Percentiles rank a stretch among this genome's conserved stretches.
phyloP scores from a whole-genome alignment of 2,113 vertebrate species.

The Potamarius usumacintae region DNA sequence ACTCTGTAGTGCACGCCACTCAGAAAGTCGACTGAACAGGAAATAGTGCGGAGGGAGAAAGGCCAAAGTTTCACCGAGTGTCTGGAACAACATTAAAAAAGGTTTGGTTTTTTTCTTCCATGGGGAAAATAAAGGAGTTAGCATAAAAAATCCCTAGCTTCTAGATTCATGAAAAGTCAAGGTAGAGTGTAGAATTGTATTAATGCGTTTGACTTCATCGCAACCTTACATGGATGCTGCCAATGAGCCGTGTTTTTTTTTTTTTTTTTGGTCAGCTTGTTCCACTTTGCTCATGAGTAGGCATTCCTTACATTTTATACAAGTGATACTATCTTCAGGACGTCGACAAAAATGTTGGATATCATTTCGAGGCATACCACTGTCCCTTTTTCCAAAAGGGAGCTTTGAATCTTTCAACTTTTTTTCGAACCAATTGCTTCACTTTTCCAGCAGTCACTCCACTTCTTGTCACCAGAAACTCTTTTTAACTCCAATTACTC shows the following conservation, averaged over 20 bases:
- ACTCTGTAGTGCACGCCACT: slow-evolving; percentile 1
- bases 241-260: background rate
- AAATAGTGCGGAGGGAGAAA: slow-evolving; percentile 1
- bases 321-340: background rate
- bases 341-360: too few species aligned
- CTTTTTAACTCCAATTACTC: background rate
- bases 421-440: background rate
- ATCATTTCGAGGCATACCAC: background rate
- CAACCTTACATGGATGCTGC: background rate
- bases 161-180: slow-evolving; percentile 5
- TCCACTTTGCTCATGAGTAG: background rate
- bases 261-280: background rate
- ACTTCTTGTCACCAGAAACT: background rate
- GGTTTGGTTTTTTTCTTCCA: background rate
- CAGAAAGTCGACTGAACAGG: slow-evolving; percentile 2
- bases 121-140: background rate
- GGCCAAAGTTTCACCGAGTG: slow-evolving; percentile 9
- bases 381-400: background rate
- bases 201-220: background rate
- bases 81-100: background rate
- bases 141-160: background rate
- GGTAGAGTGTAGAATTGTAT: background rate
- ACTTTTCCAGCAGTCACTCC: background rate
- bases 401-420: background rate
- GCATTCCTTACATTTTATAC: background rate